Evolutionary conservation across 2,888 invertebrate genomes (phyloP).

Genomic region (Proisotoma minuta): DNA sequence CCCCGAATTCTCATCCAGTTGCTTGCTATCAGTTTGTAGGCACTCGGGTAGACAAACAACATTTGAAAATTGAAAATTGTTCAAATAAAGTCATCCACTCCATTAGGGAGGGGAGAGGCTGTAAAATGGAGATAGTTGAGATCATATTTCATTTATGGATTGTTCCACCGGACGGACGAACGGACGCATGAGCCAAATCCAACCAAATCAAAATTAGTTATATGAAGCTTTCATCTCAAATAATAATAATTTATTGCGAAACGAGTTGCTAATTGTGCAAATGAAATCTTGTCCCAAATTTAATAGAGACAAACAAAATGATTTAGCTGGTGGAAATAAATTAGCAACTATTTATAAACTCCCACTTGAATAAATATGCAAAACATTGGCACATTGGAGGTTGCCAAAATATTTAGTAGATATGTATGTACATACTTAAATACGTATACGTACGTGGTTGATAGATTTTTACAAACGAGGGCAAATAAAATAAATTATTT

Average conservation of each 20-base stretch:
- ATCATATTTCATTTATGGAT: constrained; percentile 38
- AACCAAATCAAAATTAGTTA: no score
- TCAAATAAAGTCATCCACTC: constrained; percentile 44
- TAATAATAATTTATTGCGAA: not conserved
- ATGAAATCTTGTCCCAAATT: constrained; percentile 12
- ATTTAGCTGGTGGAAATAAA: not conserved
- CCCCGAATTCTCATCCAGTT: no score
- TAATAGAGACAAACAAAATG: not conserved
- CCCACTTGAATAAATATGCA: constrained; percentile 5
- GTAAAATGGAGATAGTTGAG: constrained; percentile 29
- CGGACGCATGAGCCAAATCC: no score
- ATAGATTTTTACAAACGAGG: not conserved
- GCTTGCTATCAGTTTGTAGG: constrained; percentile 38
- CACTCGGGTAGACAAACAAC: constrained; percentile 46
- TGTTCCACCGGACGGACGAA: no score
- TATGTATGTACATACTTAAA: not conserved
- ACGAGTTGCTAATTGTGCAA: constrained; percentile 3
- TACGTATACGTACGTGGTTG: not conserved
- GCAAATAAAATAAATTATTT: constrained; percentile 5
- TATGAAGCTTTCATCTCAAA: no score
- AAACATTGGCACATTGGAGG: not conserved
- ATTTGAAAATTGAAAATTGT: constrained; percentile 48
- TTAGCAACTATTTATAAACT: not conserved
- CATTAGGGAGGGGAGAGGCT: constrained; percentile 12
- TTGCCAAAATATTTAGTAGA: not conserved